A percentile compares a stretch with the other conserved stretches of the same genome.
phyloP scores from a whole-genome alignment of 2,797 vertebrate genomes.

The Chelon auratus region DNA sequence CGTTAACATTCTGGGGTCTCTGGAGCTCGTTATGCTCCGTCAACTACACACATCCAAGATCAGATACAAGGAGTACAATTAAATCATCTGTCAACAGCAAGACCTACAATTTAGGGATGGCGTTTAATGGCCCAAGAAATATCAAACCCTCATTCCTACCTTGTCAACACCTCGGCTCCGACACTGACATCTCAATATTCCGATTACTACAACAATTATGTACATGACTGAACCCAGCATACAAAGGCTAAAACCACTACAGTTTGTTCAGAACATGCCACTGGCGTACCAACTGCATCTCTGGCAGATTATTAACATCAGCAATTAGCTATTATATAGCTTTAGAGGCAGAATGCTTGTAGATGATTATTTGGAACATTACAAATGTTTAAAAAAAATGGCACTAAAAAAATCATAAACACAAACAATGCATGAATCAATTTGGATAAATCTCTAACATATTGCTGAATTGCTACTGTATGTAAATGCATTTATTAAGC shows the following conservation, averaged over 20 bases:
- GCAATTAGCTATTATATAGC: slow-evolving; percentile 72
- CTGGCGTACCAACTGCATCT: slow-evolving; percentile 64
- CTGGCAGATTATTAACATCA: slow-evolving; percentile 61
- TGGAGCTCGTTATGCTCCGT: slow-evolving; percentile 59
- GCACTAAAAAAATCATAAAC: slow-evolving; percentile 55
- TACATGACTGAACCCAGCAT: slow-evolving; percentile 70
- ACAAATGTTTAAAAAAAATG: slow-evolving; percentile 54
- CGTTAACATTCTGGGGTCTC: slow-evolving; percentile 80
- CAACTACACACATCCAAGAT: slow-evolving; percentile 65
- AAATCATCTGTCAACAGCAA: slow-evolving; percentile 68
- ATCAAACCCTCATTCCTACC: slow-evolving; percentile 54
- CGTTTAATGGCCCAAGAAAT: slow-evolving; percentile 69
- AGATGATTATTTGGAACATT: slow-evolving; percentile 67
- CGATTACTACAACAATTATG: slow-evolving; percentile 70
- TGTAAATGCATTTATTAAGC: slow-evolving; percentile 49
- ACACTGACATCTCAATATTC: slow-evolving; percentile 67
- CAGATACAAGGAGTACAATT: slow-evolving; percentile 72
- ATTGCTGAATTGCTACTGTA: slow-evolving; percentile 79
- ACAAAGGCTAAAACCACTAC: slow-evolving; percentile 49
- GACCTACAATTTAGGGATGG: slow-evolving; percentile 62
- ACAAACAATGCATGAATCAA: slow-evolving; percentile 51
- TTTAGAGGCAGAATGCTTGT: slow-evolving; percentile 69
- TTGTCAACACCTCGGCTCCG: slow-evolving; percentile 53
- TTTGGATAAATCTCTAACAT: slow-evolving; percentile 55
- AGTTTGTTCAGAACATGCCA: slow-evolving; percentile 61